Evolutionary conservation across 2,888 invertebrate genomes (phyloP).

Genomic region (Zaprionus obscuricornis): DNA sequence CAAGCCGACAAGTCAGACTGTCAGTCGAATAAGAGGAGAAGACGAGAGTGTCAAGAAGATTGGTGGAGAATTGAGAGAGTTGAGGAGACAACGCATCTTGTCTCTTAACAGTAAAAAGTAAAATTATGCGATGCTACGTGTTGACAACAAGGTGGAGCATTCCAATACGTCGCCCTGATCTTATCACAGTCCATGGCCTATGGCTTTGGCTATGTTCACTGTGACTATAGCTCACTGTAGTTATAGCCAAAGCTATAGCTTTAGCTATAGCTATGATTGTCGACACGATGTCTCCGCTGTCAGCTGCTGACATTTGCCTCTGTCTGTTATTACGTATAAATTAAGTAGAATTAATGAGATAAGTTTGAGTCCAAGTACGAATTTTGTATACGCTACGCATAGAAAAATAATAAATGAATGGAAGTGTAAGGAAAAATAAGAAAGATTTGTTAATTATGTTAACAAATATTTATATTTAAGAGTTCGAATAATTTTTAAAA

Average conservation of each 20-base stretch:
- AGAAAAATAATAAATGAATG: too few relatives aligned
- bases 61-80: too few relatives aligned
- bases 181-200: constrained; percentile 25
- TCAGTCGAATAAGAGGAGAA: too few relatives aligned
- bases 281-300: constrained; percentile 6
- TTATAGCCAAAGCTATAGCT: constrained; percentile 25
- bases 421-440: too few relatives aligned
- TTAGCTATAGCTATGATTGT: neutral
- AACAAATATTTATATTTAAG: too few relatives aligned
- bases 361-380: neutral
- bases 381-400: constrained; percentile 18
- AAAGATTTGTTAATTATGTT: too few relatives aligned
- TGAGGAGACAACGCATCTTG: constrained; percentile 17
- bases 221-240: constrained; percentile 16
- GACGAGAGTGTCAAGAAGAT: too few relatives aligned
- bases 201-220: constrained; percentile 11
- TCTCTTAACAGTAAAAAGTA: constrained; percentile 74
- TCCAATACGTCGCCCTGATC: constrained; percentile 66
- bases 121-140: constrained; percentile 75
- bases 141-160: constrained; percentile 71
- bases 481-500: too few relatives aligned
- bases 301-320: constrained; percentile 41
- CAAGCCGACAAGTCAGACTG: neutral
- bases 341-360: constrained; percentile 54
- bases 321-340: constrained; percentile 75